Evolutionary conservation across 2,113 vertebrate species (phyloP), one percentile per base, ranked within the genome.

Genomic region (Rhegmatorhina hoffmannsi): DNA sequence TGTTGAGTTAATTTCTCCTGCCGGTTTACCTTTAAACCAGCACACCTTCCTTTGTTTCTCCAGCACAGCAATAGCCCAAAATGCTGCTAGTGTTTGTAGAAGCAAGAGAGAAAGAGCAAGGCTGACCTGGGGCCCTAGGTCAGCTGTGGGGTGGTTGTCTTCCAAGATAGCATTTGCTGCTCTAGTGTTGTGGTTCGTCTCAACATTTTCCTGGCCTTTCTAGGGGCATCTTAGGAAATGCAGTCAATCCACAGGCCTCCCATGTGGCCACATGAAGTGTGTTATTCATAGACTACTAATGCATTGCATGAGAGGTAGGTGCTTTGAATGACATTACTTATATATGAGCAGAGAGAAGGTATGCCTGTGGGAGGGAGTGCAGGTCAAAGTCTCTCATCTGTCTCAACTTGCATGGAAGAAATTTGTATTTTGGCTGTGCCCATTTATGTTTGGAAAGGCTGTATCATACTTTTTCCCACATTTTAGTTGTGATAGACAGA

Each of bases 361-460:
- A 55, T 74, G 80, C 87, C 34, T 81, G 43, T 78, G 87, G 59
- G 56, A 94, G 34, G 68, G 43, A 75, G 63, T 28, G 43, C 5
- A 2, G 62, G 46, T 84, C 73, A 89, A 90, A 84, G 60, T 60
- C 58, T 91, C 38, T 77, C 74, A 89, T 89, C 84, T 96, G 90
- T 91, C 77, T 91, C 52, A 75, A 11, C 52, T 78, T 31, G 38
- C 47, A 78, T 68, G 56, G 40, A 91, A 82, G 52, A 81, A 72
- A 69, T 69, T 70, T 5, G 1, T 49, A 26, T 49, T 63, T 88
- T 86, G 50, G 36, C 34, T 74, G 3, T 77, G 67, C 25, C 55
- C 19, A 5, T 52, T 56, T 84, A 5, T 69, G 6, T 90, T 76
- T 91, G 36, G 82, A 85, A 76, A 60, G n/a, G 58, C 67, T 66